Conservation (phyloP, 2,888 invertebrate genomes). For the Cataglyphis livida region DNA sequence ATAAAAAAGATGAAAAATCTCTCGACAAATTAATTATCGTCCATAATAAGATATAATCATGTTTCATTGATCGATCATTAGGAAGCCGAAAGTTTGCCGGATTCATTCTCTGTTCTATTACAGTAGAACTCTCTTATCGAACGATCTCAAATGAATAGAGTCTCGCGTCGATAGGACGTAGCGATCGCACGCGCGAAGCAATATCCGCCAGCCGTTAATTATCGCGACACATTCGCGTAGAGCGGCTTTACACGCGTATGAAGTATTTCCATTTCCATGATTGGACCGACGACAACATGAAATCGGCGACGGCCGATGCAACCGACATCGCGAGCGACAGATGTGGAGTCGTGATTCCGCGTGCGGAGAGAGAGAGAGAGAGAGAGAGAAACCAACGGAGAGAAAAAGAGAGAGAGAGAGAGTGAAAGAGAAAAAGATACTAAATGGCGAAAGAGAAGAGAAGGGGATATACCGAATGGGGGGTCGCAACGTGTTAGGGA, state of each 20-base stretch:
- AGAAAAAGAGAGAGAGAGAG: neutral
- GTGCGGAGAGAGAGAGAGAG: constrained; percentile 46
- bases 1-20: neutral
- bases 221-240: constrained; percentile 60
- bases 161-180: constrained; percentile 52
- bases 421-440: constrained; percentile 13
- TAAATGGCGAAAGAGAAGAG: constrained; percentile 25
- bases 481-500: constrained; percentile 85
- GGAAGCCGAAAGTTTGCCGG: constrained; percentile 31
- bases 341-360: constrained; percentile 83
- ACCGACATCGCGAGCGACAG: constrained; percentile 76
- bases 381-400: constrained; percentile 33
- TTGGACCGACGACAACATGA: constrained; percentile 71
- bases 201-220: constrained; percentile 72
- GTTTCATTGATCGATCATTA: constrained; percentile 32
- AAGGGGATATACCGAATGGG: constrained; percentile 77
- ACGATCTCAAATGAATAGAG: constrained; percentile 51
- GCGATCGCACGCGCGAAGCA: constrained; percentile 65
- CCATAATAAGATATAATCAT: constrained; percentile 12
- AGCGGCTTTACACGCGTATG: constrained; percentile 59
- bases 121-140: constrained; percentile 47
- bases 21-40: neutral
- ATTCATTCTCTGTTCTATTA: constrained; percentile 27
- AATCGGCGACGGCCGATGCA: constrained; percentile 60
- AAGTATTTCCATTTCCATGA: constrained; percentile 77